phyloP scores from a whole-genome alignment of 2,888 invertebrate species.

The Drosophila anceps region DNA sequence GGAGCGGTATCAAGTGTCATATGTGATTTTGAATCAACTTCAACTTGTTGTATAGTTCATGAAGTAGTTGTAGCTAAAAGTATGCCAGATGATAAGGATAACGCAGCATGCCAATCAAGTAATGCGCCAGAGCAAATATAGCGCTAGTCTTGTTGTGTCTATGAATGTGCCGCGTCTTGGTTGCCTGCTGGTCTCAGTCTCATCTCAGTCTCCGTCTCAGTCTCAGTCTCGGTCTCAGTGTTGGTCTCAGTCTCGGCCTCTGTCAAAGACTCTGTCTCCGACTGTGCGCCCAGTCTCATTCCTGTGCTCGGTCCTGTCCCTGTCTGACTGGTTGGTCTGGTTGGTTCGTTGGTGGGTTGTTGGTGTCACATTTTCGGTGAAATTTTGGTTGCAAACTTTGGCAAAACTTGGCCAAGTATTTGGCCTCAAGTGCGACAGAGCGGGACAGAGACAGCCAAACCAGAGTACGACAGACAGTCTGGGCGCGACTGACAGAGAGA shows the following conservation, averaged over 20 bases:
- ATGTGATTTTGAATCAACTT: conserved; percentile 19
- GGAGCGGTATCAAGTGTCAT: conserved; percentile 49
- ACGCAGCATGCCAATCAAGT: conserved; percentile 78
- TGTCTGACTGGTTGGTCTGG: conserved; percentile 64
- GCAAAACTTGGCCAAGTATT: conserved; percentile 79
- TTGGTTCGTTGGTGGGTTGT: conserved; percentile 76
- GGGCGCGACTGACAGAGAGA: conserved; percentile 14
- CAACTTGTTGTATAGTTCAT: conserved; percentile 5
- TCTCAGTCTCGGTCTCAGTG: background rate
- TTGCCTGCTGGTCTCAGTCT: background rate
- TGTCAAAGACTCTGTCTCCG: conserved; percentile 1
- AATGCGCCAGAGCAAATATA: conserved; percentile 56
- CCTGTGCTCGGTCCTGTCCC: conserved; percentile 21
- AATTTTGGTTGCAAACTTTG: conserved; percentile 82
- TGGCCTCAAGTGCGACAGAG: conserved; percentile 71
- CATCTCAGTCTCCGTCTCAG: background rate
- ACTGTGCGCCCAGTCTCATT: background rate
- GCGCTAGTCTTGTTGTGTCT: conserved; percentile 18
- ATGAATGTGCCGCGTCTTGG: conserved; percentile 21
- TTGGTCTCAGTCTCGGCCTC: background rate
- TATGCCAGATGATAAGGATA: conserved; percentile 47
- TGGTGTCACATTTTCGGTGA: conserved; percentile 81
- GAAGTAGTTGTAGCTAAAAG: conserved; percentile 19
- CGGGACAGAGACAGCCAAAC: conserved; percentile 42
- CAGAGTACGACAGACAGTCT: conserved; percentile 20